phyloP scores from a whole-genome alignment of 2,797 vertebrate genomes.

The Lateolabrax maculatus region DNA sequence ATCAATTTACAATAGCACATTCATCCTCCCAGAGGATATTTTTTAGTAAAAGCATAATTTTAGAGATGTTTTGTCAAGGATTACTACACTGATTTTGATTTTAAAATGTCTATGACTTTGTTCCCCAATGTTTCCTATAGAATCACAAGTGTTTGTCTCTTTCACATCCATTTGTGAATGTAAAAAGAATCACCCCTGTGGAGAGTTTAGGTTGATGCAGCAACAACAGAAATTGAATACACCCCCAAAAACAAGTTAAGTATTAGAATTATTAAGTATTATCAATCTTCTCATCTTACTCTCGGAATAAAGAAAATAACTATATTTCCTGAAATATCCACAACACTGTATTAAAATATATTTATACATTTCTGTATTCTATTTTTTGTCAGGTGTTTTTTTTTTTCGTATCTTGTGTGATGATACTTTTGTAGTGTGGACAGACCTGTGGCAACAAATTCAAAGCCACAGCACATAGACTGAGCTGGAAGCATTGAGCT shows the following conservation, averaged over 20 bases:
- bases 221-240: not conserved
- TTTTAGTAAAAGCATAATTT: not conserved
- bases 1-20: not conserved
- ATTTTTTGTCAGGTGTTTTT: not conserved
- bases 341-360: not conserved
- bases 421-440: not conserved
- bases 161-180: not conserved
- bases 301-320: not conserved
- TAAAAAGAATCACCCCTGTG: not conserved
- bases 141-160: not conserved
- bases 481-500: constrained; percentile 5
- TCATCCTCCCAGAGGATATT: not conserved
- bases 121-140: not conserved
- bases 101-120: not conserved
- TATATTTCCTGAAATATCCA: not conserved
- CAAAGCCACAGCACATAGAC: constrained; percentile 15
- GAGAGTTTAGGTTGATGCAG: not conserved
- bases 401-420: not conserved
- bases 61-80: not conserved
- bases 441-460: constrained; percentile 1
- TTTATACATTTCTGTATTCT: not conserved
- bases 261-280: too few relatives aligned
- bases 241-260: not conserved
- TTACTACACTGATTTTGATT: not conserved
- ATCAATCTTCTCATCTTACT: not conserved